Percentiles rank a stretch among this genome's conserved stretches.
Evolutionary conservation across 2,888 invertebrate species (phyloP).

Genomic region (Idaea biselata): DNA sequence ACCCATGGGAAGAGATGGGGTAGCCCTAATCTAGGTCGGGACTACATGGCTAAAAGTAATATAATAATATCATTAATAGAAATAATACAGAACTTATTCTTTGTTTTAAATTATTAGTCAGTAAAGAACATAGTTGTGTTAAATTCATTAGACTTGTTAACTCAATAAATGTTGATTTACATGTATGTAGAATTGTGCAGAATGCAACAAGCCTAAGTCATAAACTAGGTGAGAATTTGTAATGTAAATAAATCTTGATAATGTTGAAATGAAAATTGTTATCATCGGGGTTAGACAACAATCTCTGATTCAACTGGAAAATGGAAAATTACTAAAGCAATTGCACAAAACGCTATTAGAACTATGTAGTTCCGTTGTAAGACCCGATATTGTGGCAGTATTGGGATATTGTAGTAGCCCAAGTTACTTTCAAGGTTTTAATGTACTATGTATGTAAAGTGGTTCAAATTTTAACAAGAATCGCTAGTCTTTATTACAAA

Average conservation of each 20-base stretch:
- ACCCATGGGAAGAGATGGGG: too few relatives aligned
- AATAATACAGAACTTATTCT: not conserved
- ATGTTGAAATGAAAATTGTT: not conserved
- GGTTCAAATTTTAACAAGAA: too few relatives aligned
- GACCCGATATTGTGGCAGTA: too few relatives aligned
- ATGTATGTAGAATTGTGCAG: not conserved
- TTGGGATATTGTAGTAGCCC: too few relatives aligned
- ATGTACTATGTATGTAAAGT: too few relatives aligned
- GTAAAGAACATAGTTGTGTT: not conserved
- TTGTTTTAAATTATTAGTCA: not conserved
- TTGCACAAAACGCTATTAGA: too few relatives aligned
- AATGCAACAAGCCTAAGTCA: not conserved
- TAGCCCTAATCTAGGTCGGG: too few relatives aligned
- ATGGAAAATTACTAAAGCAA: not conserved
- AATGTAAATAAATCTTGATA: not conserved
- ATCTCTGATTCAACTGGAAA: not conserved
- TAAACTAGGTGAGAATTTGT: not conserved
- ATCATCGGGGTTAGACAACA: not conserved
- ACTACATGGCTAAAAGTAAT: not conserved
- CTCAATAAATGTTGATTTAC: not conserved
- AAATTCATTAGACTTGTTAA: not conserved
- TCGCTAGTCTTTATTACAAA: too few relatives aligned
- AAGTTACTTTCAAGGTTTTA: too few relatives aligned
- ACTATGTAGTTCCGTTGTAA: too few relatives aligned
- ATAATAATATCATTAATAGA: not conserved